Conservation (phyloP, 2,113 vertebrate genomes). For the Otocyon megalotis region DNA sequence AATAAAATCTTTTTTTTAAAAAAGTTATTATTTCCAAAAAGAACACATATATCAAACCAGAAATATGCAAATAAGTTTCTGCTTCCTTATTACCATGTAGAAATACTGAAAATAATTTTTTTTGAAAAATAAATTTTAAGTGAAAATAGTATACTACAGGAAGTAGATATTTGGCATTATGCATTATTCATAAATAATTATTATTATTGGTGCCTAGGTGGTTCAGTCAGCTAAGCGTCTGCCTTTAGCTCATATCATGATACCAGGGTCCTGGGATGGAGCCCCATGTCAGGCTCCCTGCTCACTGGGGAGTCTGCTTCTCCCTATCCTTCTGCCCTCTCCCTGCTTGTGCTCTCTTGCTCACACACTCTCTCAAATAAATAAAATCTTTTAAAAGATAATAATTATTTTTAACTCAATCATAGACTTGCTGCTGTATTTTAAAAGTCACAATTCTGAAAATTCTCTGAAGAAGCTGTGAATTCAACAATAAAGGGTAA, state of each 20-base stretch:
- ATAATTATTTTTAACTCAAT: slow-evolving; percentile 36
- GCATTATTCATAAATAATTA: slow-evolving; percentile 5
- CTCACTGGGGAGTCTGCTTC: neutral
- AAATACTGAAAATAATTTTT: neutral
- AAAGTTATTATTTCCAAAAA: slow-evolving; percentile 47
- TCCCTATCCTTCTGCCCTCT: neutral
- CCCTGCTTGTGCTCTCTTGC: neutral
- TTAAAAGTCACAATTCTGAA: slow-evolving; percentile 50
- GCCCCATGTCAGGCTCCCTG: neutral
- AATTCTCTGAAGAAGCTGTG: slow-evolving; percentile 15
- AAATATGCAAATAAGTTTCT: slow-evolving; percentile 21
- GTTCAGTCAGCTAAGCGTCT: neutral
- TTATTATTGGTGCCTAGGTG: neutral
- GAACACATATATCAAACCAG: neutral
- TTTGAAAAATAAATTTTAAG: neutral
- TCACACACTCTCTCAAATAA: neutral
- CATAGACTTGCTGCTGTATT: neutral
- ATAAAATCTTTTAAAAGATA: neutral
- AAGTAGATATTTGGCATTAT: slow-evolving; percentile 3
- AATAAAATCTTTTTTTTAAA: neutral
- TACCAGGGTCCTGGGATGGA: neutral
- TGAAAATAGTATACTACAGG: neutral
- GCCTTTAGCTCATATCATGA: neutral
- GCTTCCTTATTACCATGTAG: neutral
- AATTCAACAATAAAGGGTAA: slow-evolving; percentile 43